A percentile compares a stretch with the other conserved stretches of the same genome.
Conservation (phyloP, 2,888 invertebrate species). For the Hemistola chrysoprasaria region DNA sequence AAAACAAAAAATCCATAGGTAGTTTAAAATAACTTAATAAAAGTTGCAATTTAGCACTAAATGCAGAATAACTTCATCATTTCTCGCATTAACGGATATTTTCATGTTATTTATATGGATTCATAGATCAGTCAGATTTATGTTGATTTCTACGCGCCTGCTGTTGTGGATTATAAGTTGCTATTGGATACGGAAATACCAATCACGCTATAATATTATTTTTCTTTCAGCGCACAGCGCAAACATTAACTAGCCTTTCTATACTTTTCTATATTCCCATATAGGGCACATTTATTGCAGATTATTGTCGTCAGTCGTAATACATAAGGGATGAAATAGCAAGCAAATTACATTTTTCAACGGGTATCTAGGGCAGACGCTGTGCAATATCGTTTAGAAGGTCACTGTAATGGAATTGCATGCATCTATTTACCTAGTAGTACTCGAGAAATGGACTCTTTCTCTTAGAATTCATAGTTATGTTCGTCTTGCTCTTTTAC, state of each 20-base stretch:
- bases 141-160: constrained; percentile 10
- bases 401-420: constrained; percentile 13
- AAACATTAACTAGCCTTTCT: no score
- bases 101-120: constrained; percentile 17
- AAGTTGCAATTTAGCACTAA: constrained; percentile 7
- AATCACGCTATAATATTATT: constrained; percentile 20
- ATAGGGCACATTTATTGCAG: no score
- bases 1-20: no score
- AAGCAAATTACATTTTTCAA: constrained; percentile 15
- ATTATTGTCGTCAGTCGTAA: not conserved
- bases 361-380: constrained; percentile 10
- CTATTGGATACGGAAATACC: constrained; percentile 29
- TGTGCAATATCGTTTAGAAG: constrained; percentile 13
- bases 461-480: no score
- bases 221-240: constrained; percentile 5
- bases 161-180: constrained; percentile 25
- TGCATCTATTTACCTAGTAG: not conserved
- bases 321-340: constrained; percentile 3
- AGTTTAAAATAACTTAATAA: no score
- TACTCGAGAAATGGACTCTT: no score
- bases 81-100: constrained; percentile 4
- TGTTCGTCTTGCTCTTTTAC: no score
- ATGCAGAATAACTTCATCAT: constrained; percentile 20
- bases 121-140: constrained; percentile 18
- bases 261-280: no score